These are phyloP conservation scores for Brachycybe producta DNA, from an alignment of 2,888 invertebrate genomes.

Conservation along the genomic window DNA sequence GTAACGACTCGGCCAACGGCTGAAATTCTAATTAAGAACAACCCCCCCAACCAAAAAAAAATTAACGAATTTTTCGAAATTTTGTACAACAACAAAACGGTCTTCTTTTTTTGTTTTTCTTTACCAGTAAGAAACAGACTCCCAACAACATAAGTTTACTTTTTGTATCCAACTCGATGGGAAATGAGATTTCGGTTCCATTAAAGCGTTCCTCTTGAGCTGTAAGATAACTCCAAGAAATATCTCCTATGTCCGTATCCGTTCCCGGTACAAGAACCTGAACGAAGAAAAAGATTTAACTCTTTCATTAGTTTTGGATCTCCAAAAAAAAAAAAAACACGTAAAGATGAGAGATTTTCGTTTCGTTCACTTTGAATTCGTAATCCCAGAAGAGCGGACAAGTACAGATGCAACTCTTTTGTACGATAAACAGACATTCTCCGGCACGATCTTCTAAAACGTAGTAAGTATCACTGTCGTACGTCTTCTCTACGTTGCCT, in stretches of 20 bases:
- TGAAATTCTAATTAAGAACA: conserved; percentile 11
- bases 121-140: conserved; percentile 16
- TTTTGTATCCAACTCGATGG: conserved; percentile 9
- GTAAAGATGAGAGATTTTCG: not conserved
- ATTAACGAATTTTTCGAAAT: not conserved
- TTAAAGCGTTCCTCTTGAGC: conserved; percentile 15
- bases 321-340: not conserved
- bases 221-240: conserved; percentile 16
- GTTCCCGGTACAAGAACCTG: conserved; percentile 13
- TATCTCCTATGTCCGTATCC: conserved; percentile 13
- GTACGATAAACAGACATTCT: conserved; percentile 14
- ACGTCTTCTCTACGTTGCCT: conserved; percentile 17
- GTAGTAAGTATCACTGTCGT: conserved; percentile 16
- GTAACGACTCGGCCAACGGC: conserved; percentile 16
- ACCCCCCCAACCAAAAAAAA: not conserved
- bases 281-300: no score
- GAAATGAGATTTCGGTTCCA: conserved; percentile 17
- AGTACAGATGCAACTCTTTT: conserved; percentile 17
- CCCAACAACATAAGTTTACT: conserved; percentile 16
- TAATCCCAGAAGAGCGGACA: conserved; percentile 17
- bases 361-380: conserved; percentile 12
- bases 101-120: not conserved
- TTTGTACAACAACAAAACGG: not conserved
- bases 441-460: conserved; percentile 15
- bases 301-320: no score